Evolutionary conservation across 2,797 vertebrate genomes (phyloP).

Genomic region (Choloepus didactylus): DNA sequence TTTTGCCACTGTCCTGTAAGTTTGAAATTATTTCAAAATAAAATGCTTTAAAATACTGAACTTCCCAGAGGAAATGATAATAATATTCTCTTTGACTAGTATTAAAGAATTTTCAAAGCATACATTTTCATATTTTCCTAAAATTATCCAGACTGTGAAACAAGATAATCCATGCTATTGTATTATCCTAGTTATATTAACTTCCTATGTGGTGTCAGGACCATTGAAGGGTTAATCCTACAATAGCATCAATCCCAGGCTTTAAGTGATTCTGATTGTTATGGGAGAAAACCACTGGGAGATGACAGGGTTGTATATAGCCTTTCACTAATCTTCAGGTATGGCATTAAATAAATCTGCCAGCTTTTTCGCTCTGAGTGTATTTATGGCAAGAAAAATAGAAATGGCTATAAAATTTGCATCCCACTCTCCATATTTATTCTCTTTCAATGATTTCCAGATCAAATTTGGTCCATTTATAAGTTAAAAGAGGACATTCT

Average conservation of each 20-base stretch:
- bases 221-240: slow-evolving; percentile 37
- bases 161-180: background rate
- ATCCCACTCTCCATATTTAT: slow-evolving; percentile 42
- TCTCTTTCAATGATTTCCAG: slow-evolving; percentile 58
- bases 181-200: background rate
- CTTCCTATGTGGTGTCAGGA: background rate
- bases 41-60: background rate
- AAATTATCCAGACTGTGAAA: background rate
- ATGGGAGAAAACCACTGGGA: background rate
- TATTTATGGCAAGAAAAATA: slow-evolving; percentile 3
- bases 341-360: background rate
- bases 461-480: slow-evolving; percentile 59
- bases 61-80: slow-evolving; percentile 48
- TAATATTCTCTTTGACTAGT: background rate
- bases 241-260: background rate
- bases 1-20: no score
- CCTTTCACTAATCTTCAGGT: background rate
- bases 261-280: background rate
- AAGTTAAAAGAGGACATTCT: slow-evolving; percentile 54
- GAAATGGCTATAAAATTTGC: background rate
- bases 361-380: background rate
- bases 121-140: background rate
- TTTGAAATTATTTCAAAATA: background rate
- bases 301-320: background rate
- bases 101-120: slow-evolving; percentile 8